Percentiles rank a stretch among this genome's conserved stretches.
Conservation (phyloP, 2,113 vertebrate species). For the Microcebus jonahi region DNA sequence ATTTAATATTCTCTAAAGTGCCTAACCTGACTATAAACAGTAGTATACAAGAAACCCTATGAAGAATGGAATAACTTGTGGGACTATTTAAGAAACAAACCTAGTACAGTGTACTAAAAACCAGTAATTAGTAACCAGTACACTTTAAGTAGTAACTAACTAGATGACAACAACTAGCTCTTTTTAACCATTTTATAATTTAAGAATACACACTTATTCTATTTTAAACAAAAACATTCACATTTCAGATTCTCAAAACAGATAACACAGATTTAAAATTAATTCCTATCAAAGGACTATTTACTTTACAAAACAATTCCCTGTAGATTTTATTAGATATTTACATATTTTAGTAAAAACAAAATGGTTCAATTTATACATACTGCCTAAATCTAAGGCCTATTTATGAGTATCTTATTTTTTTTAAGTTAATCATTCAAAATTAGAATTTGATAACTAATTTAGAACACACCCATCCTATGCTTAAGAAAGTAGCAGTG, state of each 20-base stretch:
- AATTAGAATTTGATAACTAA: slow-evolving; percentile 15
- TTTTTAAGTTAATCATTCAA: background rate
- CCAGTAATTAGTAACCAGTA: background rate
- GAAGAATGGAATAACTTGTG: background rate
- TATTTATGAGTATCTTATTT: background rate
- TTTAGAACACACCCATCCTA: background rate
- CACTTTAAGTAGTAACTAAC: background rate
- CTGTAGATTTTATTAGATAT: background rate
- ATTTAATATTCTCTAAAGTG: background rate
- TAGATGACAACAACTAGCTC: background rate
- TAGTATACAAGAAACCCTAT: background rate
- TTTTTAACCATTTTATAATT: slow-evolving; percentile 29
- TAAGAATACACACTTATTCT: background rate
- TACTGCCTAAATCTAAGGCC: background rate
- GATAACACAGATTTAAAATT: background rate
- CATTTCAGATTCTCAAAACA: background rate
- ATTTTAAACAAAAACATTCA: slow-evolving; percentile 14
- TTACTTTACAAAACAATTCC: slow-evolving; percentile 25
- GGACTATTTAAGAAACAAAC: background rate
- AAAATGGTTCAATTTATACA: slow-evolving; percentile 15
- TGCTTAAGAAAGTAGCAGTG: background rate
- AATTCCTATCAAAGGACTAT: background rate
- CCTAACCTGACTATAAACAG: background rate
- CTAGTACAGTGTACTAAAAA: slow-evolving; percentile 2
- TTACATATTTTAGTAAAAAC: slow-evolving; percentile 16